These are phyloP conservation scores for Riptortus pedestris DNA, from an alignment of 1,140 invertebrate species.

Conservation along the genomic window DNA sequence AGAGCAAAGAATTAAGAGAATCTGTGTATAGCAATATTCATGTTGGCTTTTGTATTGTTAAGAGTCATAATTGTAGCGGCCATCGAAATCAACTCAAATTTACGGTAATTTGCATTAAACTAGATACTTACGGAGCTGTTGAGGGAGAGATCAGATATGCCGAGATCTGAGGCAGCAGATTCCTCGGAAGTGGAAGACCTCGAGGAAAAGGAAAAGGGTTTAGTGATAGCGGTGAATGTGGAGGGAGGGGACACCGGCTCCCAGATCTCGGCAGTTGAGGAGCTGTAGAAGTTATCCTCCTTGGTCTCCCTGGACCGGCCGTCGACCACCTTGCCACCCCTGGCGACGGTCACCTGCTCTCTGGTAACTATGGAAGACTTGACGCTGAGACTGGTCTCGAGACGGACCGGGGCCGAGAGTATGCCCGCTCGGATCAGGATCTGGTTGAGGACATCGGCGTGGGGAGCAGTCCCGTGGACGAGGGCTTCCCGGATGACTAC, in stretches of 20 bases:
- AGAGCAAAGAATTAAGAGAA: too few relatives aligned
- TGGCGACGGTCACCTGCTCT: slow-evolving; percentile 59
- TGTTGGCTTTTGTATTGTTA: too few relatives aligned
- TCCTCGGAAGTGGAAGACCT: slow-evolving; percentile 1
- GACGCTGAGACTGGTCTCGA: slow-evolving; percentile 61
- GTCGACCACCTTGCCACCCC: slow-evolving; percentile 56
- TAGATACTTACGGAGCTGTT: not conserved
- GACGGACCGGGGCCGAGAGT: slow-evolving; percentile 52
- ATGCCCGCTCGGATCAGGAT: slow-evolving; percentile 46
- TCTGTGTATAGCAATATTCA: too few relatives aligned
- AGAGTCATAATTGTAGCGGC: too few relatives aligned
- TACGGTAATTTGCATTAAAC: too few relatives aligned
- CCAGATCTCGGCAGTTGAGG: slow-evolving; percentile 56
- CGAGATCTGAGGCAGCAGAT: slow-evolving; percentile 1
- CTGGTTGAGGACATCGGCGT: slow-evolving; percentile 59
- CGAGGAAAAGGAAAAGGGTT: slow-evolving; percentile 2
- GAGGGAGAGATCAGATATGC: slow-evolving; percentile 9
- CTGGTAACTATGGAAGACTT: slow-evolving; percentile 61
- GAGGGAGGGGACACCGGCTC: slow-evolving; percentile 39
- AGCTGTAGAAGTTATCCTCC: slow-evolving; percentile 59
- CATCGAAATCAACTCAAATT: too few relatives aligned
- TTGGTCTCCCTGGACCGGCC: slow-evolving; percentile 60
- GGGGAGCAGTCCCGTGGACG: slow-evolving; percentile 57
- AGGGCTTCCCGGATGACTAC: slow-evolving; percentile 57
- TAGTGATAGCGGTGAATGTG: not conserved